These are phyloP conservation scores for Scaptomyza hsui DNA, from an alignment of 1,140 invertebrate species.

Conservation along the genomic window DNA sequence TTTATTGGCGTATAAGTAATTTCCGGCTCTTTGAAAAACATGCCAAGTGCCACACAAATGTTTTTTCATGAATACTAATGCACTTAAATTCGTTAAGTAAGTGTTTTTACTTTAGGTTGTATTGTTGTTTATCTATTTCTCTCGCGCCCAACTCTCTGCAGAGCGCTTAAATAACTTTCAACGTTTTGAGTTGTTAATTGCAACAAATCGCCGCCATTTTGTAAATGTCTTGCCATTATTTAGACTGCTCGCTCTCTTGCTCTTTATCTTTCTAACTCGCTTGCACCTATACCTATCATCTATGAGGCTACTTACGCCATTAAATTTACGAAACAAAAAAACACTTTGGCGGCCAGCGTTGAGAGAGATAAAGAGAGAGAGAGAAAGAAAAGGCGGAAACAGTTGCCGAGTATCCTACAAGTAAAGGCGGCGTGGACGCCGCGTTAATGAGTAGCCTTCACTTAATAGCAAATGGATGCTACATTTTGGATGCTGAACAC, in stretches of 20 bases:
- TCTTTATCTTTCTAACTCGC: background rate
- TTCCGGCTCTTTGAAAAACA: background rate
- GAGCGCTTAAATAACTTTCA: conserved; percentile 58
- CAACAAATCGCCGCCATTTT: conserved; percentile 75
- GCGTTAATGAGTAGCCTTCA: conserved; percentile 63
- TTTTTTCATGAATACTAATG: background rate
- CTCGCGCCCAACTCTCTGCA: background rate
- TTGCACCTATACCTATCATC: conserved; percentile 22
- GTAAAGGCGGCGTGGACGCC: conserved; percentile 36
- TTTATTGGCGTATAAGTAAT: background rate
- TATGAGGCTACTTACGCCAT: conserved; percentile 42
- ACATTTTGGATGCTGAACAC: conserved; percentile 14
- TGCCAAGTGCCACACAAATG: background rate
- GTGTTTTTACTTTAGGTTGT: background rate
- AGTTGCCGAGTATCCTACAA: conserved; percentile 70
- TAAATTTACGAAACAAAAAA: conserved; percentile 53
- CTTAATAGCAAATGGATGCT: conserved; percentile 42
- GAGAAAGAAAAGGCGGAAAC: conserved; percentile 40
- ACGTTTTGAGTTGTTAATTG: conserved; percentile 63
- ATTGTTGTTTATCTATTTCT: conserved; percentile 1
- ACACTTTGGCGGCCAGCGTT: conserved; percentile 23
- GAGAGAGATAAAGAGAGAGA: background rate
- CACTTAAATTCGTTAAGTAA: background rate
- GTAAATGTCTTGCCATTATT: conserved; percentile 59
- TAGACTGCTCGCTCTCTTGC: background rate